Percentiles rank a stretch among this genome's conserved stretches.
These are phyloP conservation scores for Rhineura floridana DNA, from an alignment of 2,113 vertebrate species.

Conservation along the genomic window DNA sequence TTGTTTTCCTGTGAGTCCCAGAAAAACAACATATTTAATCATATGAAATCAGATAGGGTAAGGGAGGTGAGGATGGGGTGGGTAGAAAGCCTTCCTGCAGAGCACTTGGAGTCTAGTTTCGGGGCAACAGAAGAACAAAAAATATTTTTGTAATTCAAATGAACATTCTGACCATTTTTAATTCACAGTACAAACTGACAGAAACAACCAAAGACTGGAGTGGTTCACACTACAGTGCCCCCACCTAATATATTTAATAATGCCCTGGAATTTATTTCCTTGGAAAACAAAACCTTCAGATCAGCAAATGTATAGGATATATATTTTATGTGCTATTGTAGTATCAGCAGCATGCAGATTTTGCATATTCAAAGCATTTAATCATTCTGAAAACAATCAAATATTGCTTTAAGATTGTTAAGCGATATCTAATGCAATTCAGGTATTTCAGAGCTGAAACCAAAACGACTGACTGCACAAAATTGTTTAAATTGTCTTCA, in stretches of 20 bases:
- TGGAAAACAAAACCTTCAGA: not conserved
- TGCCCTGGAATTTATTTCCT: not conserved
- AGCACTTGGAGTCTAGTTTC: not conserved
- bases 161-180: not conserved
- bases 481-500: not conserved
- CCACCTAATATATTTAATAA: not conserved
- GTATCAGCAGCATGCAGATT: not conserved
- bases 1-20: not conserved
- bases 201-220: not conserved
- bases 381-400: not conserved
- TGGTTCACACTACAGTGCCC: no score
- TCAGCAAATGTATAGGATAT: not conserved
- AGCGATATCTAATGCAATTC: not conserved
- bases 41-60: not conserved
- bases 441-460: not conserved
- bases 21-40: not conserved
- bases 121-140: not conserved
- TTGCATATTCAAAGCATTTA: not conserved
- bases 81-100: not conserved
- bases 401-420: not conserved
- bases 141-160: not conserved
- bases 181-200: not conserved
- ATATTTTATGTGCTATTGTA: not conserved
- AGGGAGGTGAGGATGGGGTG: not conserved
- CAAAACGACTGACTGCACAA: not conserved